Percentiles rank a stretch among this genome's conserved stretches.
Evolutionary conservation across 2,888 invertebrate species (phyloP).

Genomic region (Tolmerus cingulatus): DNA sequence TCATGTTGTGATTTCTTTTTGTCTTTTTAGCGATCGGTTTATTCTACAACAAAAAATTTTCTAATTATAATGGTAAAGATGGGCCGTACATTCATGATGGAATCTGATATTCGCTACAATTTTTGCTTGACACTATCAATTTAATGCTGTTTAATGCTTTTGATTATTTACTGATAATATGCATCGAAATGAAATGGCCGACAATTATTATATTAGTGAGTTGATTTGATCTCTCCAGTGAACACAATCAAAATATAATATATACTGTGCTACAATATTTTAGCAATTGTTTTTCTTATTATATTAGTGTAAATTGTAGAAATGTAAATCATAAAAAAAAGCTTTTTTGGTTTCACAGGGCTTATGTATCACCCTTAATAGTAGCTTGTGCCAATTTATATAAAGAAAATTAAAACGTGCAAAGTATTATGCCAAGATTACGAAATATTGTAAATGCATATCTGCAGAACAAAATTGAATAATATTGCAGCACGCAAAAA

Average conservation of each 20-base stretch:
- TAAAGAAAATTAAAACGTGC: neutral
- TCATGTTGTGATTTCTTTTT: neutral
- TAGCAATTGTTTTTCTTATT: neutral
- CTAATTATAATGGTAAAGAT: constrained; percentile 51
- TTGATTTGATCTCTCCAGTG: neutral
- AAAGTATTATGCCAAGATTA: neutral
- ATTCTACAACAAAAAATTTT: neutral
- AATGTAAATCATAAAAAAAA: neutral
- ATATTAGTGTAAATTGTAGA: neutral
- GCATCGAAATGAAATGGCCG: constrained; percentile 16
- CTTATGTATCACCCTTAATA: neutral
- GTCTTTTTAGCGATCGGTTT: neutral
- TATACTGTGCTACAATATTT: constrained; percentile 3
- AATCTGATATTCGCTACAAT: constrained; percentile 57
- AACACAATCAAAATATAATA: neutral
- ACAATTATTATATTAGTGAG: neutral
- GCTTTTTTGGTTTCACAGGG: neutral
- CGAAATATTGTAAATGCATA: neutral
- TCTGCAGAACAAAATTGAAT: neutral
- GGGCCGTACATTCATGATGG: constrained; percentile 65
- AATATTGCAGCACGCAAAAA: constrained; percentile 18
- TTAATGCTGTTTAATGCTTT: neutral
- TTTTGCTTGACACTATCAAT: neutral
- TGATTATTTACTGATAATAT: neutral
- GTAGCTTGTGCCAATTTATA: neutral